Conservation (phyloP, 2,113 vertebrate genomes). For the Daphoenositta chrysoptera region DNA sequence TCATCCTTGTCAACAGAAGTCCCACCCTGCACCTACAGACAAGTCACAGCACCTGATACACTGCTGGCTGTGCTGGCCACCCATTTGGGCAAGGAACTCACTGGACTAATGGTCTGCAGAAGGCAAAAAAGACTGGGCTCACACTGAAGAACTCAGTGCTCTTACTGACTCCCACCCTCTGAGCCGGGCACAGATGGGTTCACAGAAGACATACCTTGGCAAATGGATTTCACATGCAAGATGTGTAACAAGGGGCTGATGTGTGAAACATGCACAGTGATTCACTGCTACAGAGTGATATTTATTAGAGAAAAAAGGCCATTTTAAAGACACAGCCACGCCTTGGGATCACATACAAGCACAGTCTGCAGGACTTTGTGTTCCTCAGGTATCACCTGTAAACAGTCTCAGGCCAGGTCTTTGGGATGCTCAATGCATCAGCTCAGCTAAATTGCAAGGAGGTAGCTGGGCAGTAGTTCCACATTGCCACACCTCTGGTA, state of each 20-base stretch:
- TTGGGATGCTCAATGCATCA: background rate
- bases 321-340: background rate
- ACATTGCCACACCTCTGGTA: background rate
- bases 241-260: background rate
- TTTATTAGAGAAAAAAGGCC: background rate
- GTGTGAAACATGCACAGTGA: background rate
- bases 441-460: background rate
- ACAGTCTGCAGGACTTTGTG: background rate
- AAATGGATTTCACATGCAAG: background rate
- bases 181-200: background rate
- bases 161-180: background rate
- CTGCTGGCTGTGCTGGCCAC: background rate
- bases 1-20: background rate
- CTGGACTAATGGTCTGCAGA: background rate
- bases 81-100: background rate
- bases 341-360: background rate
- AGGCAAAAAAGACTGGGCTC: rapidly evolving
- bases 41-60: background rate
- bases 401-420: background rate
- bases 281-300: background rate
- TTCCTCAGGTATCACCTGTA: background rate
- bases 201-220: background rate
- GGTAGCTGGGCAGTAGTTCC: background rate
- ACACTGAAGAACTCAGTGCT: background rate
- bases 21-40: background rate